Conservation (phyloP, 2,888 invertebrate species). For the Glyphotaelius pellucidus region DNA sequence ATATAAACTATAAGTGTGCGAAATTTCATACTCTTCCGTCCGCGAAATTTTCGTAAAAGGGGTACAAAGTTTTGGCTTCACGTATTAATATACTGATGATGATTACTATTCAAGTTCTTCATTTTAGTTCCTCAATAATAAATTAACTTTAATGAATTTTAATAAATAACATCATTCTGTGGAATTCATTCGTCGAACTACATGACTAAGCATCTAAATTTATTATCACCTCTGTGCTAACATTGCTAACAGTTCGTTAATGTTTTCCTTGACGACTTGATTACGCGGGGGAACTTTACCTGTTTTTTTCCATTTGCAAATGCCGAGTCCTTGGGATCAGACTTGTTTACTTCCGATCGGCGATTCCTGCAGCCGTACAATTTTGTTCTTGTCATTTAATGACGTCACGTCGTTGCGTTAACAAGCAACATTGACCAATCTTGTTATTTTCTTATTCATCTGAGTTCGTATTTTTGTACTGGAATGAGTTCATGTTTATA, state of each 20-base stretch:
- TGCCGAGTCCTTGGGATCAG: neutral
- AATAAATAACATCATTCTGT: neutral
- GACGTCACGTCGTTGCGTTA: neutral
- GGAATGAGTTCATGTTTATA: neutral
- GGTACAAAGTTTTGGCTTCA: too few species aligned
- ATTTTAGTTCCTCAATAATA: too few species aligned
- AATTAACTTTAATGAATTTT: too few species aligned
- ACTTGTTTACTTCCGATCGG: neutral
- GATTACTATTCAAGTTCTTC: too few species aligned
- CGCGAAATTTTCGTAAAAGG: too few species aligned
- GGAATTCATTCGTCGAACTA: neutral
- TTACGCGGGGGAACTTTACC: neutral
- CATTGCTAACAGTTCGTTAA: neutral
- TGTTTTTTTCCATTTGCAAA: neutral
- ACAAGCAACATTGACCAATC: neutral
- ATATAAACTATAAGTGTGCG: too few species aligned
- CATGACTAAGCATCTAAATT: neutral
- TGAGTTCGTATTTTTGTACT: neutral
- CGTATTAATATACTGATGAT: too few species aligned
- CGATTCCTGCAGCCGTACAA: neutral
- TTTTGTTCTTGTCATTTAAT: neutral
- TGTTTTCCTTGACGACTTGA: neutral
- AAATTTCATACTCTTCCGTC: too few species aligned
- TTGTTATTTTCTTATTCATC: neutral
- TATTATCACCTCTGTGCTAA: neutral